phyloP scores from a whole-genome alignment of 2,888 invertebrate genomes.

The Pheosia gnoma region DNA sequence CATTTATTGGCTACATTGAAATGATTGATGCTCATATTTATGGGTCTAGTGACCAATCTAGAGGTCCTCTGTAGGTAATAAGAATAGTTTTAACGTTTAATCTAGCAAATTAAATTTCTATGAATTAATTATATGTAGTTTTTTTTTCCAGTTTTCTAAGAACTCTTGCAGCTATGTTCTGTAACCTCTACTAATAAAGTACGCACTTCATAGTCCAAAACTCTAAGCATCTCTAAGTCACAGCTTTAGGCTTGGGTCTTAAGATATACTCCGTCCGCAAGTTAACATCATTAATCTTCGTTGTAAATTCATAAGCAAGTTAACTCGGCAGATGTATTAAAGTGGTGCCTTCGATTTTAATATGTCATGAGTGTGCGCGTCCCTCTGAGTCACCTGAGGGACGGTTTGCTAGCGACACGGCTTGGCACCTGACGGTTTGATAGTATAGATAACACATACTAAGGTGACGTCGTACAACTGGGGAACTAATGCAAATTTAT shows the following conservation, averaged over 20 bases:
- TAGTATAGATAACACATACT: neutral
- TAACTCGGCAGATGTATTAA: neutral
- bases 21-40: no score
- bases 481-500: no score
- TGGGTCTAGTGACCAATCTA: no score
- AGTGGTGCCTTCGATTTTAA: neutral
- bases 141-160: neutral
- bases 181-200: neutral
- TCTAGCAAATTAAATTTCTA: no score
- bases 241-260: neutral
- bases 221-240: neutral
- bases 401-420: neutral
- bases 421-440: no score
- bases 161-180: neutral
- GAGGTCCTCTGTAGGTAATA: no score
- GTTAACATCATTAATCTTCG: slow-evolving; percentile 4
- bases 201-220: neutral
- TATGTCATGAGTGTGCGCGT: neutral
- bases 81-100: no score
- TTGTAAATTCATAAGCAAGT: neutral
- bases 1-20: no score
- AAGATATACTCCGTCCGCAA: neutral
- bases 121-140: no score
- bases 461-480: no score
- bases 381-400: neutral